A percentile compares a stretch with the other conserved stretches of the same genome.
Evolutionary conservation across 2,888 invertebrate species (phyloP).

Genomic region (Hipparchia semele): DNA sequence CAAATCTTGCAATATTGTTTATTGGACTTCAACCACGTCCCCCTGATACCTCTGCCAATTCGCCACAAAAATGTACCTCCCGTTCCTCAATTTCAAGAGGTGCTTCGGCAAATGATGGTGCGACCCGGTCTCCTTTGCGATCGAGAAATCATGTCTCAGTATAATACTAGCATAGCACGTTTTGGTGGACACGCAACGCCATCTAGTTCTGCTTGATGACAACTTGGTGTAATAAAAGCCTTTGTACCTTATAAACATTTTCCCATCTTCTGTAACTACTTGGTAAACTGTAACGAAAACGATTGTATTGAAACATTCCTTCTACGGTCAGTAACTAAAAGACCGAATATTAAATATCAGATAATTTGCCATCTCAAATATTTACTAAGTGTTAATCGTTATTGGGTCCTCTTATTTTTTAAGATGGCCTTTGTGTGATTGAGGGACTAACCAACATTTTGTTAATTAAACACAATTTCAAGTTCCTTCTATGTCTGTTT

Average conservation of each 20-base stretch:
- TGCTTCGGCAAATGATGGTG: slow-evolving; percentile 55
- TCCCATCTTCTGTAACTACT: slow-evolving; percentile 27
- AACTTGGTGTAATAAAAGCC: slow-evolving; percentile 43
- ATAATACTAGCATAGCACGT: slow-evolving; percentile 52
- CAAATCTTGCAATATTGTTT: not conserved
- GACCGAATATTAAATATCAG: not conserved
- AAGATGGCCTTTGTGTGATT: no score
- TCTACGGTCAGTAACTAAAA: not conserved
- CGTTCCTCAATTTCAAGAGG: slow-evolving; percentile 47
- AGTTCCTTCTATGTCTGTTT: no score
- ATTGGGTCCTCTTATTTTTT: no score
- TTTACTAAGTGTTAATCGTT: no score
- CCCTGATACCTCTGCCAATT: slow-evolving; percentile 24
- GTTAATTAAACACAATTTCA: no score
- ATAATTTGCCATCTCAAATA: no score
- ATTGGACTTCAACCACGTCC: slow-evolving; percentile 4
- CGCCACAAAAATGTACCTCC: slow-evolving; percentile 43
- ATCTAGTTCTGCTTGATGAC: slow-evolving; percentile 45
- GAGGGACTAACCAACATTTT: no score
- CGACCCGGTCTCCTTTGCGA: slow-evolving; percentile 50
- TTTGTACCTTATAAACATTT: slow-evolving; percentile 38
- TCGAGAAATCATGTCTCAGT: slow-evolving; percentile 50
- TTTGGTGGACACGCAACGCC: slow-evolving; percentile 64
- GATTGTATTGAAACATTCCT: not conserved
- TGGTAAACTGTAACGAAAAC: slow-evolving; percentile 21